These are phyloP conservation scores for Apis dorsata DNA, from an alignment of 1,140 invertebrate species.

Conservation along the genomic window DNA sequence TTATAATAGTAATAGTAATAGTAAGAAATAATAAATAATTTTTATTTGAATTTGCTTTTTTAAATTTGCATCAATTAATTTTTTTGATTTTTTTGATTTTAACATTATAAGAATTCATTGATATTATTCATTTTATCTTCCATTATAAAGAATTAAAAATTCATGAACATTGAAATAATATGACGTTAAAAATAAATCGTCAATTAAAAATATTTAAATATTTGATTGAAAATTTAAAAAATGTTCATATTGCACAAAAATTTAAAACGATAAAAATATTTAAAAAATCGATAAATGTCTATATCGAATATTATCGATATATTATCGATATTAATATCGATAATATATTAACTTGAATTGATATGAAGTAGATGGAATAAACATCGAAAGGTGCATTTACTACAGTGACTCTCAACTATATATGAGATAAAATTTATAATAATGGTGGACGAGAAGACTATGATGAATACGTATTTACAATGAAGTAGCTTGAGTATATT, in stretches of 20 bases:
- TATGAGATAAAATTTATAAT: background rate
- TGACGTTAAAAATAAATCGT: too few species aligned
- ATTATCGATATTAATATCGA: background rate
- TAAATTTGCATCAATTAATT: too few species aligned
- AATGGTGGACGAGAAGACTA: conserved; percentile 12
- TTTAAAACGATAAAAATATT: background rate
- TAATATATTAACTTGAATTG: background rate
- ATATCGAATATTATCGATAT: background rate
- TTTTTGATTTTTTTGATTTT: too few species aligned
- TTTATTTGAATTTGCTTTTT: too few species aligned
- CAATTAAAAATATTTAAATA: too few species aligned
- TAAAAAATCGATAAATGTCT: background rate
- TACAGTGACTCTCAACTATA: conserved; percentile 15
- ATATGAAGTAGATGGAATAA: background rate
- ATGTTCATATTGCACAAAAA: background rate
- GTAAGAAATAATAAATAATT: too few species aligned
- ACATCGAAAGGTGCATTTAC: background rate
- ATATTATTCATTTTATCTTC: too few species aligned
- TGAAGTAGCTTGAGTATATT: conserved; percentile 32
- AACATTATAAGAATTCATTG: too few species aligned
- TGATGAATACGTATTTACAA: background rate
- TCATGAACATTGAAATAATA: too few species aligned
- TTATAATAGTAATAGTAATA: too few species aligned
- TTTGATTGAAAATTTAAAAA: background rate
- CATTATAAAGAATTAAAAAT: too few species aligned